These are phyloP conservation scores for Icerya purchasi DNA, from an alignment of 2,888 invertebrate species.

Conservation along the genomic window DNA sequence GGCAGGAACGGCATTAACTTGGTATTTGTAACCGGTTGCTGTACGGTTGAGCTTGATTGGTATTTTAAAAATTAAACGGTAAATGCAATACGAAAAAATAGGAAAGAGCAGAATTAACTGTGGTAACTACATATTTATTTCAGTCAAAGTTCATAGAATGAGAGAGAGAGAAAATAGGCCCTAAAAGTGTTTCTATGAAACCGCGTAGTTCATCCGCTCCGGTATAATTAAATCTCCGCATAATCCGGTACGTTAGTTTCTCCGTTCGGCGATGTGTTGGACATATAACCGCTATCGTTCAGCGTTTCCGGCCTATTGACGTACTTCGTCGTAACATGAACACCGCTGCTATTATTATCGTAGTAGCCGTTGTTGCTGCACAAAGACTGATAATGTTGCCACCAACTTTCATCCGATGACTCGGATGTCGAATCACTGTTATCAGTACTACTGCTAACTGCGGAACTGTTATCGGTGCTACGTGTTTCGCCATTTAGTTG, in stretches of 20 bases:
- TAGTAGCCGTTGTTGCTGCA: slow-evolving; percentile 1
- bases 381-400: slow-evolving; percentile 6
- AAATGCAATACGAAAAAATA: too few species aligned
- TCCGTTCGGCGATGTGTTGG: slow-evolving; percentile 9
- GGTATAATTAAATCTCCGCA: too few species aligned
- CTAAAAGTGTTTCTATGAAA: too few species aligned
- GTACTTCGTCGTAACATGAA: not conserved
- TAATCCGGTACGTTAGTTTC: not conserved
- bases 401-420: slow-evolving; percentile 12
- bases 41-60: too few species aligned
- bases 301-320: not conserved
- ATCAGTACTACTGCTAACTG: slow-evolving; percentile 3
- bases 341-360: not conserved
- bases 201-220: too few species aligned
- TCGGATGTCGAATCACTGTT: slow-evolving; percentile 6
- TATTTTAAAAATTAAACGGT: too few species aligned
- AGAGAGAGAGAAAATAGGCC: too few species aligned
- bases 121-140: too few species aligned
- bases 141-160: too few species aligned
- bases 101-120: too few species aligned
- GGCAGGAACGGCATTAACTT: too few species aligned
- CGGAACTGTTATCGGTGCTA: not conserved
- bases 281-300: slow-evolving; percentile 12
- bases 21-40: too few species aligned
- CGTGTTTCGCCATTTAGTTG: not conserved